Evolutionary conservation across 2,888 invertebrate species (phyloP), one percentile per base, ranked within the genome.

Genomic region (Cryptocephalus primarius): DNA sequence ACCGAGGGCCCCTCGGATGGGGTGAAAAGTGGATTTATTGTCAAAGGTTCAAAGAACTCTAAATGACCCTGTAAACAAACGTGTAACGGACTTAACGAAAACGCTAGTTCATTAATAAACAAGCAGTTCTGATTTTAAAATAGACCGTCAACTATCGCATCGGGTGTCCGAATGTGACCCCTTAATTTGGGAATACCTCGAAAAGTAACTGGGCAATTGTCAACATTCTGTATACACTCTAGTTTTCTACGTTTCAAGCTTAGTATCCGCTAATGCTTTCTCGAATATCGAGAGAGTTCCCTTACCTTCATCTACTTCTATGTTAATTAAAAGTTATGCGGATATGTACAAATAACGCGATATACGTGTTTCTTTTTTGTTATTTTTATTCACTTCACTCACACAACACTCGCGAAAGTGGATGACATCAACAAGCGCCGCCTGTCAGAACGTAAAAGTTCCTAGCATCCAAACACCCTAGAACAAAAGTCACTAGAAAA

Each of bases 251-350:
- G 13, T 32, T 14, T 40, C 22, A 22, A 22, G 6, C 22, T 22
- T 2, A 22, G 22, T 6, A 6, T 22, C 22, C 22, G 22, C 6
- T 22, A 22, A 22, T 6, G 22, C 22, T 22, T 22, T 22, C 22
- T 6, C 22, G 22, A 6, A 22, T 22, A 22, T 22, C 22, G 22
- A 22, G 22, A 22, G 22, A 2, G 22, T 22, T 39, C 13, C 43
- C 54, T 61, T 63, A 68, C 68, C 68, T 68, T 68, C 68, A 68
- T 68, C 68, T 67, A 68, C 67, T 65, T 60, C 66, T 62, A 55
- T 60, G 60, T 62, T 63, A 59, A 55, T 59, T 58, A 56, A 58
- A 60, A 59, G 61, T 61, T 59, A 56, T 57, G 59, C 48, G 60
- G 62, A 65, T 65, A 66, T 64, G 61, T 64, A 63, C 62, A 61